phyloP scores from a whole-genome alignment of 2,113 vertebrate species.

The Odontesthes bonariensis region DNA sequence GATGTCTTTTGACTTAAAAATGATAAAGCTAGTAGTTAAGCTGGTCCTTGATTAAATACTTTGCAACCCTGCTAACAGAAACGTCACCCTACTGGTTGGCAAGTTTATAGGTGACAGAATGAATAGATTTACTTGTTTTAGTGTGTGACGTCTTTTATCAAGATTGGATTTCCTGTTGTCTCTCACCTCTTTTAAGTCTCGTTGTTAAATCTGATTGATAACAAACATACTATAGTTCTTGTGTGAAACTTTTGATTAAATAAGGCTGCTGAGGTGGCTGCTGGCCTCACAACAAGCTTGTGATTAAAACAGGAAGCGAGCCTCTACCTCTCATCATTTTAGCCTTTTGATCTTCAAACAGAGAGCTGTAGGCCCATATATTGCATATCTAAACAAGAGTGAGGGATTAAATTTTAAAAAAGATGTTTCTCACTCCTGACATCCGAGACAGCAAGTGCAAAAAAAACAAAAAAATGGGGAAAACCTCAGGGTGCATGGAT shows the following conservation, averaged over 20 bases:
- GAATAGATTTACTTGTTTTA: conserved; percentile 18
- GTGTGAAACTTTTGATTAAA: conserved; percentile 45
- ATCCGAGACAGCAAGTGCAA: conserved; percentile 36
- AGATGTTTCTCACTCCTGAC: conserved; percentile 39
- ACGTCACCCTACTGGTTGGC: not conserved
- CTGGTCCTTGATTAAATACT: not conserved
- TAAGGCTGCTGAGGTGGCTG: conserved; percentile 34
- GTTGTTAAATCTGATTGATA: conserved; percentile 38
- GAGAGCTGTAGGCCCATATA: conserved; percentile 44
- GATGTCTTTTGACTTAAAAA: not conserved
- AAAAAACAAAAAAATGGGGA: conserved; percentile 28
- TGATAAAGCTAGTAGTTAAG: no score
- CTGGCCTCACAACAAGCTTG: conserved; percentile 40
- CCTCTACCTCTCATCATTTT: conserved; percentile 16
- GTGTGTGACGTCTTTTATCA: conserved; percentile 11
- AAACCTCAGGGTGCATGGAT: conserved; percentile 35
- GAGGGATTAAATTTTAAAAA: conserved; percentile 53
- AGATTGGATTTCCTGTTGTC: conserved; percentile 29
- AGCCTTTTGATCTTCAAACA: conserved; percentile 65
- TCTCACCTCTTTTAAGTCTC: conserved; percentile 11
- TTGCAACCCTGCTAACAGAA: not conserved
- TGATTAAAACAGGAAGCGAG: conserved; percentile 47
- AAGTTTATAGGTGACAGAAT: not conserved
- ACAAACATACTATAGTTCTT: conserved; percentile 11
- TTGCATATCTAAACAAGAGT: conserved; percentile 39